A percentile compares a stretch with the other conserved stretches of the same genome.
Conservation (phyloP, 2,888 invertebrate species). For the Alloplasta piceator region DNA sequence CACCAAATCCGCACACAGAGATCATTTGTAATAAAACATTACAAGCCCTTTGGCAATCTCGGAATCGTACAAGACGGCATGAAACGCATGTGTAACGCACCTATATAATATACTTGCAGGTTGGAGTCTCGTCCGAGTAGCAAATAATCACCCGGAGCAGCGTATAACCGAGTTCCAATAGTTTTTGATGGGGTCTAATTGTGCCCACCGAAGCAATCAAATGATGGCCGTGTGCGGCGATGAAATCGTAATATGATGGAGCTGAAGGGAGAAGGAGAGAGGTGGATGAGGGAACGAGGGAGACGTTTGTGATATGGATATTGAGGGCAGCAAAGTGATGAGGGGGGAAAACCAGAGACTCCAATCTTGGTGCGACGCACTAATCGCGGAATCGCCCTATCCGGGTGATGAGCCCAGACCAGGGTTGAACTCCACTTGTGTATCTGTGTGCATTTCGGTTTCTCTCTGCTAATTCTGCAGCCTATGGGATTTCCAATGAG, state of each 20-base stretch:
- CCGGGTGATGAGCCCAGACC: constrained; percentile 45
- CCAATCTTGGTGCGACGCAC: constrained; percentile 60
- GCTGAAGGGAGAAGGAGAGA: constrained; percentile 10
- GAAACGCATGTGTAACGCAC: constrained; percentile 28
- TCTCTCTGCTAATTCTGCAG: constrained; percentile 10
- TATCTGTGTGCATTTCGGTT: neutral
- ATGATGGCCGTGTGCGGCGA: constrained; percentile 14
- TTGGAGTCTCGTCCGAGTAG: constrained; percentile 7
- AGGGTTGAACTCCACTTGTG: constrained; percentile 11
- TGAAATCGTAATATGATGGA: constrained; percentile 42
- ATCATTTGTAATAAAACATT: too few species aligned
- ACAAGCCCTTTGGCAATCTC: neutral
- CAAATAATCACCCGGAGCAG: constrained; percentile 52
- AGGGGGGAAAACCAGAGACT: constrained; percentile 29
- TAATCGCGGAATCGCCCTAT: constrained; percentile 60
- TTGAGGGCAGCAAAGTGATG: constrained; percentile 18
- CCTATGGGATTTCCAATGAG: constrained; percentile 46
- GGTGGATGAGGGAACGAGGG: constrained; percentile 18
- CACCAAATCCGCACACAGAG: too few species aligned
- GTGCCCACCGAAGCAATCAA: constrained; percentile 57
- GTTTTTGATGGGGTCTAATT: constrained; percentile 64
- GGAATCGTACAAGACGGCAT: neutral
- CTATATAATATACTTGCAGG: neutral
- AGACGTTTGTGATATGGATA: constrained; percentile 33
- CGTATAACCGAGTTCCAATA: constrained; percentile 57